phyloP scores from a whole-genome alignment of 2,888 invertebrate genomes.

The Cephus pulcher region DNA sequence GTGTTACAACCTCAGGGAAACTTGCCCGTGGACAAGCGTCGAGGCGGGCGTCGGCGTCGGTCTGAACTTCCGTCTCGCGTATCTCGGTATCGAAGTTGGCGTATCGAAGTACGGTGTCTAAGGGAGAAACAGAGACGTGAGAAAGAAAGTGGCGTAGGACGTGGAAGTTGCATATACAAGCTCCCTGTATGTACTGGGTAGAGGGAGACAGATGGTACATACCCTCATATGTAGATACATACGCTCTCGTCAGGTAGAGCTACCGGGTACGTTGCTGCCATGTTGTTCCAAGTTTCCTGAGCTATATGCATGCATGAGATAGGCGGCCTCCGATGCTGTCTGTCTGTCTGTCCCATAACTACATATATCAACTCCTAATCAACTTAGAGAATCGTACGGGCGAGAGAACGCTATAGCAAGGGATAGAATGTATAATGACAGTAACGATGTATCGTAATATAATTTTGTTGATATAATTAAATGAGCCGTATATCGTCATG shows the following conservation, averaged over 20 bases:
- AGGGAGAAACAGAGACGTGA: not conserved
- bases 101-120: not conserved
- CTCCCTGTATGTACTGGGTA: not conserved
- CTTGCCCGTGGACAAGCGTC: not conserved
- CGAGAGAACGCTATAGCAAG: not conserved
- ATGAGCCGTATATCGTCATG: not conserved
- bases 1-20: not conserved
- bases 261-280: not conserved
- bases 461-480: not conserved
- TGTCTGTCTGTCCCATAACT: not conserved
- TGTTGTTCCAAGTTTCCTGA: not conserved
- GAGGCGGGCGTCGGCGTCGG: not conserved
- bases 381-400: not conserved
- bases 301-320: not conserved
- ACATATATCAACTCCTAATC: not conserved
- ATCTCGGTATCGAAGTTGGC: not conserved
- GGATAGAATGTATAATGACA: not conserved
- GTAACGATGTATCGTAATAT: not conserved
- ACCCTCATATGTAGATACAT: not conserved
- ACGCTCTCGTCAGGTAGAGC: not conserved
- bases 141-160: not conserved
- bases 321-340: not conserved
- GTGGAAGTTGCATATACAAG: not conserved
- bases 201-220: not conserved
- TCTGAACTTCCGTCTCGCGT: not conserved